These are phyloP conservation scores for Buceros bicornis DNA, from an alignment of 2,797 vertebrate species.

Conservation along the genomic window DNA sequence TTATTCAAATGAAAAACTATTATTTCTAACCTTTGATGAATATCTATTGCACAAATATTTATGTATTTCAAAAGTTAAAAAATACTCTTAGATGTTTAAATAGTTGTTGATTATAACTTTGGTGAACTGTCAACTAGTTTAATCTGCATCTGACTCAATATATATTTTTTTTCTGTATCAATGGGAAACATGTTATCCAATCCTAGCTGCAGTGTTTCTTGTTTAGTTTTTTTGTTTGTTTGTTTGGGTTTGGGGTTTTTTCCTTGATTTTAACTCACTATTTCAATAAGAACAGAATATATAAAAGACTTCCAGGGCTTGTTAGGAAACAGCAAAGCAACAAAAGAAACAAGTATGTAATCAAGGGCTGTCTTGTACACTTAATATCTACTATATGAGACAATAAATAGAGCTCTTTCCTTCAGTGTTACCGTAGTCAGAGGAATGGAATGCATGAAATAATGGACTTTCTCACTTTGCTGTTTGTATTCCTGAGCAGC, in stretches of 20 bases:
- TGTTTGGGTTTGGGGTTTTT: not conserved
- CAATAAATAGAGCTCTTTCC: not conserved
- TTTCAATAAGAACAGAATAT: not conserved
- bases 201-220: not conserved
- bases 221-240: not conserved
- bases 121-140: not conserved
- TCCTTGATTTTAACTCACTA: not conserved
- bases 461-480: not conserved
- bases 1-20: not conserved
- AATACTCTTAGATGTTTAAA: not conserved
- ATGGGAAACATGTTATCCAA: not conserved
- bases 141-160: not conserved
- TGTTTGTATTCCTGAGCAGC: not conserved
- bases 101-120: not conserved
- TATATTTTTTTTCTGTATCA: not conserved
- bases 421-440: not conserved
- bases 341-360: not conserved
- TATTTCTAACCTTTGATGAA: not conserved
- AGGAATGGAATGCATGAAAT: not conserved
- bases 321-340: not conserved
- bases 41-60: not conserved
- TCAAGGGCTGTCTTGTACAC: not conserved
- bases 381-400: not conserved
- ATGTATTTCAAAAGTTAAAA: not conserved
- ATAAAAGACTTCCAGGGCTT: not conserved